Evolutionary conservation across 2,113 vertebrate genomes (phyloP).

Genomic region (Nothobranchius furzeri): DNA sequence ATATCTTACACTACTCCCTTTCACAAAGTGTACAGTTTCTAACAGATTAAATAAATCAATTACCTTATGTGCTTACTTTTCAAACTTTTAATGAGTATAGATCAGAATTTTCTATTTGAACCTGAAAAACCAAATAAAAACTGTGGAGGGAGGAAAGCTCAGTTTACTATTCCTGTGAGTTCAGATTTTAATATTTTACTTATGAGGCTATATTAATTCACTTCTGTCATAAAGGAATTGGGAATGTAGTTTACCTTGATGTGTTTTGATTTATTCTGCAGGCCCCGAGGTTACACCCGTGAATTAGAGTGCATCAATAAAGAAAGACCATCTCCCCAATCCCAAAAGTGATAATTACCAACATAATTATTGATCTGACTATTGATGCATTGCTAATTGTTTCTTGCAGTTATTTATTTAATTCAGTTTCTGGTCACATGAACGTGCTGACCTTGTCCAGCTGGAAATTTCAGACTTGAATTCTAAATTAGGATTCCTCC

Average conservation of each 20-base stretch:
- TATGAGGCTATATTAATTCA: conserved; percentile 59
- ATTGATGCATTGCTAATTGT: conserved; percentile 83
- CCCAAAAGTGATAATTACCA: conserved; percentile 84
- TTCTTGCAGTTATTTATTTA: conserved; percentile 78
- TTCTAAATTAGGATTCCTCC: conserved; percentile 57
- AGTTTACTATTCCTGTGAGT: conserved; percentile 31
- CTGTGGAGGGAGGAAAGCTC: conserved; percentile 3
- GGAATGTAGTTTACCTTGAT: conserved; percentile 70
- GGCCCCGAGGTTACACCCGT: conserved; percentile 65
- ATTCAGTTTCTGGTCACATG: conserved; percentile 62
- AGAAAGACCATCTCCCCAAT: conserved; percentile 75
- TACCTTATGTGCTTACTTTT: conserved; percentile 7
- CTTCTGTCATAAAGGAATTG: conserved; percentile 67
- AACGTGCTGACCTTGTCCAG: conserved; percentile 76
- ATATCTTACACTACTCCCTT: too few species aligned
- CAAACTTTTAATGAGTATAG: conserved; percentile 24
- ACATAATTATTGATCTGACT: conserved; percentile 79
- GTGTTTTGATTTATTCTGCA: conserved; percentile 76
- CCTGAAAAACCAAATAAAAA: conserved; percentile 43
- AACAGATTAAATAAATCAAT: conserved; percentile 7
- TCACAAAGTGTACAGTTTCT: too few species aligned
- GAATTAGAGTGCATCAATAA: conserved; percentile 76
- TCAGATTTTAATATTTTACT: conserved; percentile 62
- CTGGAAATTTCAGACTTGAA: conserved; percentile 45
- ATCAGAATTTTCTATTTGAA: conserved; percentile 22